Evolutionary conservation across 2,113 vertebrate species (phyloP), one percentile per base, ranked within the genome.

Genomic region (Toxotes jaculatrix): DNA sequence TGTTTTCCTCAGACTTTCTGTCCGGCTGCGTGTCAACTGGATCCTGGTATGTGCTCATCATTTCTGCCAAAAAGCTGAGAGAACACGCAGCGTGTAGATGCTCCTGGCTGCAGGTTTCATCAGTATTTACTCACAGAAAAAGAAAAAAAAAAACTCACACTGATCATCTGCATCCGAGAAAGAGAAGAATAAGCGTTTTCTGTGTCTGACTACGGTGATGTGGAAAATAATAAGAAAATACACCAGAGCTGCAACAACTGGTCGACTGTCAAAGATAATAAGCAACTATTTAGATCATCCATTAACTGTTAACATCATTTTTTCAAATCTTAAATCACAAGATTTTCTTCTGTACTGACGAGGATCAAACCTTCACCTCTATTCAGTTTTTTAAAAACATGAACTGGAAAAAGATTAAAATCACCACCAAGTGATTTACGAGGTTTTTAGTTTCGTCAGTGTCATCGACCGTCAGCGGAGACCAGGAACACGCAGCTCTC

Each of bases 21-120:
- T 55, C 63, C 19, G 1, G 36, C 45, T 14, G 71, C 75, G 65
- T 3, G 0, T 56, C 57, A 31, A 7, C 0, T 32, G 47, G 31
- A 65, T 23, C 1, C 66, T 74, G 64, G 67, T 60, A 53, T 67
- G 74, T 43, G 4, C 59, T n/a, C 21, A 63, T 45, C 21, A 6
- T 3, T n/a, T 27, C 57, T 40, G 72, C 38, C 38, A 36, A 57
- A 43, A 53, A 43, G 13, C 19, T 32, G 27, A 74, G 70, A 67
- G 55, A 34, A 59, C 57, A 23, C 60, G 47, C 32, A 27, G 27
- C 27, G 27, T 27, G 27, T 1, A 9, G 31, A 32, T 9, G 47
- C 32, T 38, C 3, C 65, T 9, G 21, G 17, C 49, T 47, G 47
- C 23, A 47, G 43, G 27, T 49, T 34, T 21, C 4, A 45, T 17